Percentiles rank a stretch among this genome's conserved stretches.
These are phyloP conservation scores for Sander vitreus DNA, from an alignment of 2,113 vertebrate species.

Conservation along the genomic window DNA sequence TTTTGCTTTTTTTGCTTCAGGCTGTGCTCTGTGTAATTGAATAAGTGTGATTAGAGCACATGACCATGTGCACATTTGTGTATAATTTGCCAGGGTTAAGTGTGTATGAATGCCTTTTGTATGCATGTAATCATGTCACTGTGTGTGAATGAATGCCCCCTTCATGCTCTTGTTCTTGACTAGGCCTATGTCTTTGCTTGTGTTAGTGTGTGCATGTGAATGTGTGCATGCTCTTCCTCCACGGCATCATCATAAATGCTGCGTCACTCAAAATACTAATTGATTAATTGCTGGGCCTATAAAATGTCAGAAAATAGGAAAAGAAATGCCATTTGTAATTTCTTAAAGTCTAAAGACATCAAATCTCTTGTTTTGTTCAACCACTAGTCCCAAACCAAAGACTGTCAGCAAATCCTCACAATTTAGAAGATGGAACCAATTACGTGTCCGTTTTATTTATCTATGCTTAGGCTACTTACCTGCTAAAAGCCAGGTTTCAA, in stretches of 20 bases:
- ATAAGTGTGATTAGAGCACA: conserved; percentile 63
- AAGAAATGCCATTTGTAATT: background rate
- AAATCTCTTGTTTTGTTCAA: background rate
- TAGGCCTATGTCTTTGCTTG: background rate
- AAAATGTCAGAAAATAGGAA: background rate
- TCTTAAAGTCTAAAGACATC: background rate
- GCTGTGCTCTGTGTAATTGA: conserved; percentile 55
- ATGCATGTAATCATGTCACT: conserved; percentile 26
- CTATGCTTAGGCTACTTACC: background rate
- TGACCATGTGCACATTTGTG: conserved; percentile 36
- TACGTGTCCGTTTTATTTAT: background rate
- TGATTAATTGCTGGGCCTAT: background rate
- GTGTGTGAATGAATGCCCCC: conserved; percentile 42
- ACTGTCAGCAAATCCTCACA: background rate
- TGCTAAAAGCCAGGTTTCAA: background rate
- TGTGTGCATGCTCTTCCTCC: background rate
- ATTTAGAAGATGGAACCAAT: background rate
- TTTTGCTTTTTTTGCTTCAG: conserved; percentile 14
- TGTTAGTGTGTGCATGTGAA: background rate
- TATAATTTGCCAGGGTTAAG: conserved; percentile 18
- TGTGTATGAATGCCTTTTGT: conserved; percentile 44
- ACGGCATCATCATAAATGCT: background rate
- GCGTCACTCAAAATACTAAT: background rate
- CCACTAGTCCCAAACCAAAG: background rate
- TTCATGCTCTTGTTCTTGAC: conserved; percentile 20